These are phyloP conservation scores for Pangasianodon hypophthalmus DNA, from an alignment of 2,113 vertebrate genomes.

Conservation along the genomic window DNA sequence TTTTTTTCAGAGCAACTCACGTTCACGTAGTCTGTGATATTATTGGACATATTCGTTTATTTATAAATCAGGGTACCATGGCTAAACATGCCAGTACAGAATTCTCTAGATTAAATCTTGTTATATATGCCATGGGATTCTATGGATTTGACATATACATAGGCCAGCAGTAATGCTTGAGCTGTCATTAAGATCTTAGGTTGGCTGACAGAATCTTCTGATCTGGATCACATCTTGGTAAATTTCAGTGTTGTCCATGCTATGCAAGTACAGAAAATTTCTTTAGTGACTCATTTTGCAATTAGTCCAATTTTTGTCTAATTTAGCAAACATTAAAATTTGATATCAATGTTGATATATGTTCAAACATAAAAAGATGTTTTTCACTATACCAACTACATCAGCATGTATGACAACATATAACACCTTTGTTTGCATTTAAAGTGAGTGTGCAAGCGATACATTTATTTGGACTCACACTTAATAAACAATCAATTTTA, in stretches of 20 bases:
- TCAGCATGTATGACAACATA: constrained; percentile 52
- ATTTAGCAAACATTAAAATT: constrained; percentile 24
- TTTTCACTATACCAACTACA: constrained; percentile 51
- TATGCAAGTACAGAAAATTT: constrained; percentile 18
- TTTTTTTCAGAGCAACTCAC: constrained; percentile 32
- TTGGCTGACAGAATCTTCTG: constrained; percentile 25
- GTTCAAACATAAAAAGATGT: constrained; percentile 42
- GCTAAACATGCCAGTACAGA: constrained; percentile 51
- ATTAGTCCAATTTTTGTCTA: constrained; percentile 13
- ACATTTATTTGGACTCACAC: constrained; percentile 54
- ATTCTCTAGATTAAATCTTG: constrained; percentile 31
- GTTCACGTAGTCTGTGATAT: constrained; percentile 17
- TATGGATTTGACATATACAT: constrained; percentile 33
- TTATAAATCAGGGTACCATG: constrained; percentile 51
- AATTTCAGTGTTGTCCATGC: constrained; percentile 36
- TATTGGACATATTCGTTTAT: constrained; percentile 47
- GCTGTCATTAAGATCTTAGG: constrained; percentile 21
- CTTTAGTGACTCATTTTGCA: constrained; percentile 10
- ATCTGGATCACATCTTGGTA: constrained; percentile 16
- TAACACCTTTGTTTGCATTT: constrained; percentile 48
- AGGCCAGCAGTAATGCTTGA: constrained; percentile 34
- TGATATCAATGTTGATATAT: constrained; percentile 27
- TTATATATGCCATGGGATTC: constrained; percentile 38
- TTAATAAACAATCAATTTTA: constrained; percentile 53
- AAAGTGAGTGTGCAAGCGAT: constrained; percentile 51